Conservation (phyloP, 2,888 invertebrate genomes). For the Apantesis nais region DNA sequence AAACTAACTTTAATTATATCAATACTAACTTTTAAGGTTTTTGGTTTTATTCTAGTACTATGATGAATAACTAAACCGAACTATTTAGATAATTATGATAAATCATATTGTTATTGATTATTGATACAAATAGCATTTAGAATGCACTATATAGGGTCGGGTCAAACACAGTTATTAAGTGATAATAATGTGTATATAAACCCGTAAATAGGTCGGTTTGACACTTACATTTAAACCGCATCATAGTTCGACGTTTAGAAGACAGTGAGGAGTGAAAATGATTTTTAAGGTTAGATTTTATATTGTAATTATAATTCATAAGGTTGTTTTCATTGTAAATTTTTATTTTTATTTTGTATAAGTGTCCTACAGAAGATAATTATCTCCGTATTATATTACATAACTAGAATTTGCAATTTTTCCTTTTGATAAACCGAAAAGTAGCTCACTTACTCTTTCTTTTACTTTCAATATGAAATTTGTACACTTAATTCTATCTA, state of each 20-base stretch:
- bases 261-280: constrained; percentile 1
- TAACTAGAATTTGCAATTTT: too few relatives aligned
- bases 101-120: background rate
- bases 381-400: too few relatives aligned
- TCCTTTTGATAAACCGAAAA: too few relatives aligned
- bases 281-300: constrained; percentile 4
- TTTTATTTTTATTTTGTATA: background rate
- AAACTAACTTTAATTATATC: too few relatives aligned
- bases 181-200: constrained; percentile 6
- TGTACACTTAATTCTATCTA: background rate
- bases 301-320: background rate
- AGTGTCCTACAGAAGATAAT: background rate
- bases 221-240: background rate
- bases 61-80: background rate
- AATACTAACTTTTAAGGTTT: too few relatives aligned
- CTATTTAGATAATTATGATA: background rate
- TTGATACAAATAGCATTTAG: background rate
- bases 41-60: background rate
- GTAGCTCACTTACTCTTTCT: too few relatives aligned
- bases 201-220: background rate
- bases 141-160: constrained; percentile 1
- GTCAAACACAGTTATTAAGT: constrained; percentile 1
- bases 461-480: background rate
- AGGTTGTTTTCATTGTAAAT: background rate
- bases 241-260: background rate